Conservation (phyloP, 2,888 invertebrate genomes). For the Merodon equestris region DNA sequence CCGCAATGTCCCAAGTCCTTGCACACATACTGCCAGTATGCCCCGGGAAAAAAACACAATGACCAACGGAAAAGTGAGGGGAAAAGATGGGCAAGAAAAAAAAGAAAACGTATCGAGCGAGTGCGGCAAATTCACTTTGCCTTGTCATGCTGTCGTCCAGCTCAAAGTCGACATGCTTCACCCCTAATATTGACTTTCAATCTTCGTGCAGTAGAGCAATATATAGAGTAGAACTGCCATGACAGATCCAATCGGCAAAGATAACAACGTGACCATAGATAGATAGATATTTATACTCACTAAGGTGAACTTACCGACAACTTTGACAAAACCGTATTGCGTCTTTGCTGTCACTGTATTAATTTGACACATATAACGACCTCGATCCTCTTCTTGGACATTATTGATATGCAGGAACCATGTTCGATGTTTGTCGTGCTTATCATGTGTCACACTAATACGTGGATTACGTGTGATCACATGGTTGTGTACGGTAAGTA, state of each 20-base stretch:
- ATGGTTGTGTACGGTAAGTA: slow-evolving; percentile 95
- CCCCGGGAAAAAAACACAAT: neutral
- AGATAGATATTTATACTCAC: neutral
- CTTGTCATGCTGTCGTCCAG: neutral
- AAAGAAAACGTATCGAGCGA: too few species aligned
- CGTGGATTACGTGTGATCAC: slow-evolving; percentile 95
- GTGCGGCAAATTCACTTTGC: too few species aligned
- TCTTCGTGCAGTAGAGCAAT: slow-evolving; percentile 12
- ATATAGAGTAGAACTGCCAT: neutral
- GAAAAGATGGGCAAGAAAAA: too few species aligned
- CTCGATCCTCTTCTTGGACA: slow-evolving; percentile 94
- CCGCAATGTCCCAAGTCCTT: slow-evolving; percentile 22
- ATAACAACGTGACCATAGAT: neutral
- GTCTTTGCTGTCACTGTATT: slow-evolving; percentile 96
- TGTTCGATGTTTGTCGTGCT: slow-evolving; percentile 88
- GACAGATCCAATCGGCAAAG: neutral
- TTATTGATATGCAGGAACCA: slow-evolving; percentile 96
- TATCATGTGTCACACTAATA: slow-evolving; percentile 94
- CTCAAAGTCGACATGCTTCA: slow-evolving; percentile 16
- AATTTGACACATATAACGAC: slow-evolving; percentile 96
- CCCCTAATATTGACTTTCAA: slow-evolving; percentile 45
- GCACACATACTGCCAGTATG: neutral
- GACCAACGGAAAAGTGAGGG: too few species aligned
- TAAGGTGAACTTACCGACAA: slow-evolving; percentile 85
- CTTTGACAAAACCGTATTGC: slow-evolving; percentile 94